Conservation (phyloP, 2,797 vertebrate genomes). For the Clamator glandarius region DNA sequence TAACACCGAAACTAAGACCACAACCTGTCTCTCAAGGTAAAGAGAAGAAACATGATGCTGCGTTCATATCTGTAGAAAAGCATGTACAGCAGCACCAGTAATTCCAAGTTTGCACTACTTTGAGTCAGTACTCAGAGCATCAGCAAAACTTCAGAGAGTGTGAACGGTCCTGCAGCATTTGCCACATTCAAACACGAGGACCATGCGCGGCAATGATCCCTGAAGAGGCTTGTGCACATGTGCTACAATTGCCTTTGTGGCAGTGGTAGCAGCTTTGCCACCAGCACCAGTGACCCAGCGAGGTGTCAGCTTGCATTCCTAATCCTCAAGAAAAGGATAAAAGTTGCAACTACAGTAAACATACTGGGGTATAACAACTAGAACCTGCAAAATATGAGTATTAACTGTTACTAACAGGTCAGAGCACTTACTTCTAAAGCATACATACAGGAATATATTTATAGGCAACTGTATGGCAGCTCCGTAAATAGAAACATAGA, state of each 20-base stretch:
- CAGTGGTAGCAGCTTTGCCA: background rate
- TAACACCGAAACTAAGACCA: background rate
- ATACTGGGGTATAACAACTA: background rate
- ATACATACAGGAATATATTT: background rate
- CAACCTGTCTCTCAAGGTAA: background rate
- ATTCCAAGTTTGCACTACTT: background rate
- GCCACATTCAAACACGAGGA: rapidly evolving
- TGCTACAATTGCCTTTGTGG: rapidly evolving
- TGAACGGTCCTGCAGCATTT: background rate
- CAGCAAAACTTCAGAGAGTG: background rate
- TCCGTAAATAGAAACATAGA: background rate
- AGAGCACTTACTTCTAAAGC: background rate
- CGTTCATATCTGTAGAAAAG: background rate
- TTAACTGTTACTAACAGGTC: background rate
- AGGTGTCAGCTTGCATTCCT: background rate
- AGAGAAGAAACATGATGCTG: background rate
- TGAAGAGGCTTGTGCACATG: rapidly evolving
- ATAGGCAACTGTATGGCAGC: background rate
- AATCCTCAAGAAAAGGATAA: background rate
- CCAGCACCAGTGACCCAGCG: background rate
- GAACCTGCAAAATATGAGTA: background rate
- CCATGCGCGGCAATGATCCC: background rate
- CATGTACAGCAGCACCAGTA: background rate
- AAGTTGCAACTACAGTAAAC: background rate
- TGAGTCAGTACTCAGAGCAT: background rate